Evolutionary conservation across 2,113 vertebrate genomes (phyloP).

Genomic region (Pelodiscus sinensis): DNA sequence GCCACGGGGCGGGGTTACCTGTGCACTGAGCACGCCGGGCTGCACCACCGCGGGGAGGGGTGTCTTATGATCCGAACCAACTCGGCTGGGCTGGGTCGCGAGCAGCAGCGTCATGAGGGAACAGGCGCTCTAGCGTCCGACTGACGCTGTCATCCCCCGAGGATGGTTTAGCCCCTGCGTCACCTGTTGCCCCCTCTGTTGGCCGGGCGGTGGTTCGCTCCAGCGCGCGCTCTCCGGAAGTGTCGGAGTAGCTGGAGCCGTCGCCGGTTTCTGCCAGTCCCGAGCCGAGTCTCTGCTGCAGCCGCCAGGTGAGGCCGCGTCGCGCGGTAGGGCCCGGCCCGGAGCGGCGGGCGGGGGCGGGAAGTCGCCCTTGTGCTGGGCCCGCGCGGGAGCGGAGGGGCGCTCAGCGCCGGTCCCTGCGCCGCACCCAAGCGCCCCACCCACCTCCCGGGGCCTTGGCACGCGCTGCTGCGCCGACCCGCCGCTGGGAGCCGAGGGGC

Average conservation of each 20-base stretch:
- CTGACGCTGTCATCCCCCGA: neutral
- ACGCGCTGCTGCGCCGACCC: no score
- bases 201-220: neutral
- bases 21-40: neutral
- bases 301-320: neutral
- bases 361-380: neutral
- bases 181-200: fast-evolving
- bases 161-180: neutral
- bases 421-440: no score
- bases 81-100: neutral
- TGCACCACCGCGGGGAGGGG: neutral
- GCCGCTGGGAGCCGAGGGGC: neutral
- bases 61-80: neutral
- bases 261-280: neutral
- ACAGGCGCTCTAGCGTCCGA: no score
- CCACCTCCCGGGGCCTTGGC: no score
- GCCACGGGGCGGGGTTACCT: no score
- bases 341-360: no score
- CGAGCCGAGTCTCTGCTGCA: neutral
- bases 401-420: neutral
- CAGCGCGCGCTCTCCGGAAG: neutral
- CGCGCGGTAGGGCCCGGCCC: no score
- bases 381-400: no score
- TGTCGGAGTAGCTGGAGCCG: neutral
- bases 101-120: no score